Conservation (phyloP, 2,113 vertebrate genomes). For the Bos javanicus region DNA sequence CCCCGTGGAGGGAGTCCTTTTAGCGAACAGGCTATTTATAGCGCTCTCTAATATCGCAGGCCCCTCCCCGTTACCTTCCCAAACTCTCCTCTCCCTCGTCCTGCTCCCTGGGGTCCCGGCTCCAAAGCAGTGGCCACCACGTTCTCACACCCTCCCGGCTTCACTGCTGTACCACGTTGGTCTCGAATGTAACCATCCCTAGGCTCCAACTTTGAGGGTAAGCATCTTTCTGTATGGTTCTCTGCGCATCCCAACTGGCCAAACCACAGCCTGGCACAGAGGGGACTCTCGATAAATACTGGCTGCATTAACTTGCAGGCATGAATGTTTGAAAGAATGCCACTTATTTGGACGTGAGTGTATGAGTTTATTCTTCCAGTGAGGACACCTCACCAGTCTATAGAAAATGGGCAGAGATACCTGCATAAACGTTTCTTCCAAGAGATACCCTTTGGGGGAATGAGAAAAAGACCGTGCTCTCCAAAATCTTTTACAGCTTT, state of each 20-base stretch:
- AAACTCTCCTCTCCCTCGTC: too few species aligned
- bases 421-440: neutral
- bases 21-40: neutral
- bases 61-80: neutral
- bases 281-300: neutral
- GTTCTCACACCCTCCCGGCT: neutral
- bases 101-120: neutral
- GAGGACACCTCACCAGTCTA: neutral
- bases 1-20: neutral
- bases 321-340: neutral
- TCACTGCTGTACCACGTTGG: neutral
- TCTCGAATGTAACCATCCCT: neutral
- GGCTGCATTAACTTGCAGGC: neutral
- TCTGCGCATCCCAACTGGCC: neutral
- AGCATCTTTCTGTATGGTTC: neutral
- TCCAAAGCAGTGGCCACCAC: neutral
- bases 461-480: neutral
- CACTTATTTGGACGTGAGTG: neutral
- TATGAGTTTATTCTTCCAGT: neutral
- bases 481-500: slow-evolving; percentile 41
- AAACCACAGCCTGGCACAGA: neutral
- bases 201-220: neutral
- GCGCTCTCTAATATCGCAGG: neutral
- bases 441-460: neutral
- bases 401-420: neutral